These are phyloP conservation scores for Podarcis siculus DNA, from an alignment of 2,797 vertebrate genomes.

Conservation along the genomic window DNA sequence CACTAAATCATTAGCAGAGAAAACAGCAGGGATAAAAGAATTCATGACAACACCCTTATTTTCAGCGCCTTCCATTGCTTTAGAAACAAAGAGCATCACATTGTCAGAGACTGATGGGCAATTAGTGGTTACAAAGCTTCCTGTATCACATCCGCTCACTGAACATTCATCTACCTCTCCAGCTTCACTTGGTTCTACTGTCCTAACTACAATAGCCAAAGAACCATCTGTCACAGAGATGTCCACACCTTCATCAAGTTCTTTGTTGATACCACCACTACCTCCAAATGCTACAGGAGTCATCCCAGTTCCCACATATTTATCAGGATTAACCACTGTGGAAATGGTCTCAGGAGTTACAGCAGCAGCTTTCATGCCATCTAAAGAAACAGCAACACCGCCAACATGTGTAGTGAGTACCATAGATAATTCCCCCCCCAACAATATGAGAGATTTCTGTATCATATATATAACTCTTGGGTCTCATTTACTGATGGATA, in stretches of 20 bases:
- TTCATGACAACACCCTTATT: conserved; percentile 22
- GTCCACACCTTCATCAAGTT: conserved; percentile 11
- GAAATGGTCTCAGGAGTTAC: conserved; percentile 25
- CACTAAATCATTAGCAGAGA: conserved; percentile 31
- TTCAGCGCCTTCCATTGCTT: conserved; percentile 24
- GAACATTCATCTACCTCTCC: not conserved
- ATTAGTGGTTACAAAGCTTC: conserved; percentile 12
- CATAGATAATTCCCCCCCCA: not conserved
- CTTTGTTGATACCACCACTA: conserved; percentile 1
- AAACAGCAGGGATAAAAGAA: conserved; percentile 44
- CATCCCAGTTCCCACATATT: conserved; percentile 41
- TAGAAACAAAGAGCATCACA: conserved; percentile 1
- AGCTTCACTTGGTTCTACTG: conserved; percentile 6
- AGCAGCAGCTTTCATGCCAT: conserved; percentile 39
- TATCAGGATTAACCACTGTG: conserved; percentile 46
- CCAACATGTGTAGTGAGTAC: conserved; percentile 78
- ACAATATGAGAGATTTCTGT: not conserved
- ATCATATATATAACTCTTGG: not conserved
- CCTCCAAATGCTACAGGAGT: conserved; percentile 54
- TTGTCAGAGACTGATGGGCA: conserved; percentile 25
- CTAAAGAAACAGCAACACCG: conserved; percentile 49
- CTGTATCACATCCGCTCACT: not conserved
- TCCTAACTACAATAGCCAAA: conserved; percentile 25
- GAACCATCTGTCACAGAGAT: conserved; percentile 3
- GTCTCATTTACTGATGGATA: not conserved